Conservation (phyloP, 2,797 vertebrate species). For the Oophaga sylvatica region DNA sequence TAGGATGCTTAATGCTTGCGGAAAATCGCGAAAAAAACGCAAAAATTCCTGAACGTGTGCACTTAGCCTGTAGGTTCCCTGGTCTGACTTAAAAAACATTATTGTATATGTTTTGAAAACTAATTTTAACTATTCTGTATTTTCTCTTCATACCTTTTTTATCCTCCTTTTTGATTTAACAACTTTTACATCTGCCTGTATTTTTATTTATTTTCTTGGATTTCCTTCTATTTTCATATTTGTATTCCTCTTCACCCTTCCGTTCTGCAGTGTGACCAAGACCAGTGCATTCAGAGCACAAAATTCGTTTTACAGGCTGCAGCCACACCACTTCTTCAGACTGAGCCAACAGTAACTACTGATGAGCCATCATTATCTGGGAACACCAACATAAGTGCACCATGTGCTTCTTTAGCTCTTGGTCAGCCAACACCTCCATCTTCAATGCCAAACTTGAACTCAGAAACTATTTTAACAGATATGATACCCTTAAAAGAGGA, state of each 20-base stretch:
- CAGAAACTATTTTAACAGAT: slow-evolving; percentile 77
- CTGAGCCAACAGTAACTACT: slow-evolving; percentile 82
- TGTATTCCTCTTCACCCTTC: slow-evolving; percentile 62
- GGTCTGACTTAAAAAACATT: not conserved
- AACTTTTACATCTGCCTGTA: slow-evolving; percentile 56
- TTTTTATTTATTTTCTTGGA: slow-evolving; percentile 53
- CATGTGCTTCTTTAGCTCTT: slow-evolving; percentile 84
- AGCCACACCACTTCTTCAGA: slow-evolving; percentile 90
- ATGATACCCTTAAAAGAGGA: slow-evolving; percentile 81
- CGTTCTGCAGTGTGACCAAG: slow-evolving; percentile 90
- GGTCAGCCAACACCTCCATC: slow-evolving; percentile 91
- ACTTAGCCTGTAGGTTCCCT: no score
- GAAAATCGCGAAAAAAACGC: no score
- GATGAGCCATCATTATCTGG: slow-evolving; percentile 83
- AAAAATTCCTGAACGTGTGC: no score
- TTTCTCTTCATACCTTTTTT: slow-evolving; percentile 51
- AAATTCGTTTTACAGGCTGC: slow-evolving; percentile 99
- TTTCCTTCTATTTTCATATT: slow-evolving; percentile 57
- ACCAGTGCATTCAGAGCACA: slow-evolving; percentile 97
- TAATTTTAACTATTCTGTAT: slow-evolving; percentile 45
- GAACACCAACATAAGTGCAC: slow-evolving; percentile 80
- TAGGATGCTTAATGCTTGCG: no score
- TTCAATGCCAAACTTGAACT: slow-evolving; percentile 89
- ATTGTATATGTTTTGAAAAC: not conserved
- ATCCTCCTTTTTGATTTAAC: slow-evolving; percentile 6